These are phyloP conservation scores for Dendrolimus houi DNA, from an alignment of 2,888 invertebrate genomes.

Conservation along the genomic window DNA sequence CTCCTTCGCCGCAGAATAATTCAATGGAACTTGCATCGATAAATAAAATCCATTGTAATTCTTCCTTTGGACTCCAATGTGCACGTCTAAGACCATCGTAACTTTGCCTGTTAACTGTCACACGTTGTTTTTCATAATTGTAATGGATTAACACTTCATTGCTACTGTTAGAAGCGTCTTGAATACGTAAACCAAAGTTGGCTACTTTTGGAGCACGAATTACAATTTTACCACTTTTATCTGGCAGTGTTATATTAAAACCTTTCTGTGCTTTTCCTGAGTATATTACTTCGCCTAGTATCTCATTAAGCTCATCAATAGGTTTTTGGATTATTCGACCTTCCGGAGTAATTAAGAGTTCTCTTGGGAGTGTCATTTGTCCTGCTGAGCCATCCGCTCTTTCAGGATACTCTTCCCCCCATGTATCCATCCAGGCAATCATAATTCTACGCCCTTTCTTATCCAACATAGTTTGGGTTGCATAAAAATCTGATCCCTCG, in stretches of 20 bases:
- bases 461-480: slow-evolving; percentile 51
- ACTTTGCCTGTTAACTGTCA: slow-evolving; percentile 49
- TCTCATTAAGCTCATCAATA: slow-evolving; percentile 22
- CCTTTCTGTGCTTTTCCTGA: slow-evolving; percentile 20
- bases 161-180: slow-evolving; percentile 21
- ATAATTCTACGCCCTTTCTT: slow-evolving; percentile 34
- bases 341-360: slow-evolving; percentile 30
- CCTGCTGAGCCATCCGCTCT: slow-evolving; percentile 53
- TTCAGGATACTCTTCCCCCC: slow-evolving; percentile 56
- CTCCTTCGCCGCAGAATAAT: slow-evolving; percentile 42
- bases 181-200: slow-evolving; percentile 31
- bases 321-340: slow-evolving; percentile 41
- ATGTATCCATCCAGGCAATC: slow-evolving; percentile 63
- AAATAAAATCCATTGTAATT: slow-evolving; percentile 28
- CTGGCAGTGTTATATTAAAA: slow-evolving; percentile 14
- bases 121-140: slow-evolving; percentile 18
- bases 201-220: slow-evolving; percentile 19
- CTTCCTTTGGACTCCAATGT: slow-evolving; percentile 31
- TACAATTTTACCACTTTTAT: slow-evolving; percentile 43
- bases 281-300: slow-evolving; percentile 21
- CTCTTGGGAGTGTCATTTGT: slow-evolving; percentile 49
- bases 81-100: slow-evolving; percentile 43
- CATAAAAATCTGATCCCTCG: slow-evolving; percentile 61
- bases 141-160: slow-evolving; percentile 34
- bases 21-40: slow-evolving; percentile 54